These are phyloP conservation scores for Polypterus bichir DNA, from an alignment of 2,113 vertebrate species.

Conservation along the genomic window DNA sequence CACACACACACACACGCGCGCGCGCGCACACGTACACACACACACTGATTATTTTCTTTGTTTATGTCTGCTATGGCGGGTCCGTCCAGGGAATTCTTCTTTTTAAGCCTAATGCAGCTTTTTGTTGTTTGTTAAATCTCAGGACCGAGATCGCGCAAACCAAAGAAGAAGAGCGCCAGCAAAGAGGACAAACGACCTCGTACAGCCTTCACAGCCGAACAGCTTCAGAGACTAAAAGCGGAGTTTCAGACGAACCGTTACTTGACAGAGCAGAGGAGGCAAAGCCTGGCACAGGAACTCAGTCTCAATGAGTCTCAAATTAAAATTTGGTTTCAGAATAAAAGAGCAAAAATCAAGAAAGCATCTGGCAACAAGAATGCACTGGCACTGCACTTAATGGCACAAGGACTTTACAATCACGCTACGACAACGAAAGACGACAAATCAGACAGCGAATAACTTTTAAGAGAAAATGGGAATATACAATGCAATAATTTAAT, in stretches of 20 bases:
- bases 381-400: conserved; percentile 82
- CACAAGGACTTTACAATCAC: conserved; percentile 88
- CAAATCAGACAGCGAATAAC: conserved; percentile 93
- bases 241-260: conserved; percentile 85
- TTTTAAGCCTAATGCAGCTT: neutral
- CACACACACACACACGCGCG: too few species aligned
- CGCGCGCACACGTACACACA: too few species aligned
- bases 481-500: conserved; percentile 89
- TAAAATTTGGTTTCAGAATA: conserved; percentile 95
- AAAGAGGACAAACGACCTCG: conserved; percentile 85
- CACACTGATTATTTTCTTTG: too few species aligned
- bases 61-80: too few species aligned
- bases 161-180: conserved; percentile 88
- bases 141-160: conserved; percentile 93
- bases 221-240: conserved; percentile 79
- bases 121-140: conserved; percentile 18
- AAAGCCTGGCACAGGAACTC: conserved; percentile 77
- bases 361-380: conserved; percentile 69
- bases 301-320: conserved; percentile 86
- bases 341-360: conserved; percentile 88
- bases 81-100: too few species aligned
- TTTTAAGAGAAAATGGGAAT: conserved; percentile 31
- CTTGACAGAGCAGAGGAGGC: conserved; percentile 79
- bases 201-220: conserved; percentile 83
- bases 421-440: conserved; percentile 73